Percentiles rank a stretch among this genome's conserved stretches.
Evolutionary conservation across 2,797 vertebrate species (phyloP).

Genomic region (Aphelocoma californica): DNA sequence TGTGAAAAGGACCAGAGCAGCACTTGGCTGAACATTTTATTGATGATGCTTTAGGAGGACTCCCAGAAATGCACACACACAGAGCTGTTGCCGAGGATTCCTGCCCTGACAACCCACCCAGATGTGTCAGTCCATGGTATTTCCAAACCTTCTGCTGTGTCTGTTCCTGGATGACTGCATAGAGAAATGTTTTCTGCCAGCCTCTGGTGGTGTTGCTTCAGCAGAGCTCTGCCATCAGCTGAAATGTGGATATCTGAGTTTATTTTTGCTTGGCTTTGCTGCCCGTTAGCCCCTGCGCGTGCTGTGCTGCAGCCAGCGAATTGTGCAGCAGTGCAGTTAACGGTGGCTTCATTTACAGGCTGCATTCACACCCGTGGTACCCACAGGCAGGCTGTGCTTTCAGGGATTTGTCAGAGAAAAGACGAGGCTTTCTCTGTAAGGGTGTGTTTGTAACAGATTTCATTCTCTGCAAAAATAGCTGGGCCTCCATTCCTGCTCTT

Average conservation of each 20-base stretch:
- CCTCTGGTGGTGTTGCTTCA: background rate
- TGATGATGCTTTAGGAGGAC: background rate
- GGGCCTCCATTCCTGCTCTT: background rate
- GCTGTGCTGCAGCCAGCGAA: background rate
- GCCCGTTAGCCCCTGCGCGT: background rate
- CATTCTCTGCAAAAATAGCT: background rate
- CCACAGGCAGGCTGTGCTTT: background rate
- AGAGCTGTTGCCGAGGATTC: background rate
- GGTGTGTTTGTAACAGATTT: background rate
- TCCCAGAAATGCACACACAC: background rate
- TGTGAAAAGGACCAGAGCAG: background rate
- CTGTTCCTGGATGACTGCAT: accelerated
- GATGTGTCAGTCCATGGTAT: accelerated
- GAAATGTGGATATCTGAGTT: background rate
- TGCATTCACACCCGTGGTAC: background rate
- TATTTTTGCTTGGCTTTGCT: background rate
- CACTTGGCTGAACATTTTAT: background rate
- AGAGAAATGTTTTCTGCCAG: background rate
- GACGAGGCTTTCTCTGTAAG: background rate
- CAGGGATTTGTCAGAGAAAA: background rate
- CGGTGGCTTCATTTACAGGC: too few species aligned
- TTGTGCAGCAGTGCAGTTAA: background rate
- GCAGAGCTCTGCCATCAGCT: background rate
- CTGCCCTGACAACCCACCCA: background rate
- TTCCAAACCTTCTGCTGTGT: background rate